Evolutionary conservation across 2,797 vertebrate species (phyloP), one percentile per base, ranked within the genome.

Genomic region (Rhinella marina): DNA sequence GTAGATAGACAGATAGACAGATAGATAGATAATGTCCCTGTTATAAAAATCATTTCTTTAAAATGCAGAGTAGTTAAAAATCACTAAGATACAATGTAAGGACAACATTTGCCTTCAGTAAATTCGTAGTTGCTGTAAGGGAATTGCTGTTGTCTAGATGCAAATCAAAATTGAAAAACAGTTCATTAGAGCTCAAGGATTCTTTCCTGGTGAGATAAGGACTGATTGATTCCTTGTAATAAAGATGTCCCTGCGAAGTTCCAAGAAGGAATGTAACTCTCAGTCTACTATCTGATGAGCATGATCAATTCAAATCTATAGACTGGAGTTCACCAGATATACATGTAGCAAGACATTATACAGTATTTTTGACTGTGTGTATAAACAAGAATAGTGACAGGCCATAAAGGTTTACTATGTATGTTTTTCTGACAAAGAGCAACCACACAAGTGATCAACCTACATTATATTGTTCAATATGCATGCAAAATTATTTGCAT

Each of bases 131-230:
- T 27, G 57, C 25, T 82, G 54, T 70, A 79, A 78, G 29, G 41
- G 75, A 86, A 66, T 79, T 72, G 61, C 61, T 83, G 23, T 83
- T 83, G 85, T 83, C 54, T 86, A 81, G 52, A 89, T 86, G 85
- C 81, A 89, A 75, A 89, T 79, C 72, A 83, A 72, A 80, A 83
- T 79, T 83, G 81, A 86, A 83, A 89, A 86, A 83, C 62, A 86
- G 80, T 89, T 89, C 70, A 86, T 89, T 89, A 89, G 84, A 86
- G 84, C 64, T 86, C 80, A 89, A 82, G 88, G 88, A 89, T 89
- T 83, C 72, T 89, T 89, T 86, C 84, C 85, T 79, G 81, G 84
- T 83, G 81, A 89, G 88, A 89, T 89, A 89, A 89, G 81, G 81
- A 54, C 64, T 89, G 85, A 89, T 79, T 89, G 88, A 89, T 89